phyloP scores from a whole-genome alignment of 2,888 invertebrate genomes.

The Netelia fuscicornis region DNA sequence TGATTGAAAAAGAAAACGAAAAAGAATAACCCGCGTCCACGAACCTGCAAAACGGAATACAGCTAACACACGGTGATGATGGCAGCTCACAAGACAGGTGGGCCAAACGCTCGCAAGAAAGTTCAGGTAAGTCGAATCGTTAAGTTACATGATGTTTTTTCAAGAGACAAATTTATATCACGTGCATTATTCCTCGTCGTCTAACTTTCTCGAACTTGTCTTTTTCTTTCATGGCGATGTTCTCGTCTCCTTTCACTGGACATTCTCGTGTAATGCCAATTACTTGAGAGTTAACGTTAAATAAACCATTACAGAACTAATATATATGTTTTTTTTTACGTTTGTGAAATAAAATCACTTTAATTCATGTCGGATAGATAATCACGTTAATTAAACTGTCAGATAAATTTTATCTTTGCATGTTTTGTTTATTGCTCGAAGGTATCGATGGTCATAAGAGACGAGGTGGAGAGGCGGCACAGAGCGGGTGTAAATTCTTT shows the following conservation, averaged over 20 bases:
- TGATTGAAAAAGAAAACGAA: constrained; percentile 1
- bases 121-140: constrained; percentile 84
- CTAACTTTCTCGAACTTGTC: neutral
- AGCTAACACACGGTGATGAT: constrained; percentile 74
- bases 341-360: no score
- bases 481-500: constrained; percentile 98
- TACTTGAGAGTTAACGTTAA: no score
- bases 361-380: no score
- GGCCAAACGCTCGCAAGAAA: constrained; percentile 86
- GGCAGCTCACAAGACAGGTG: constrained; percentile 85
- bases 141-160: neutral
- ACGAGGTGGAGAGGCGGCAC: constrained; percentile 97
- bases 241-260: no score
- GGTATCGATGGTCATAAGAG: constrained; percentile 99
- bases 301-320: no score
- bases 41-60: constrained; percentile 31
- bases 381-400: no score
- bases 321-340: no score
- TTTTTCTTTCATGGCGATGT: neutral
- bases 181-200: neutral
- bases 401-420: neutral
- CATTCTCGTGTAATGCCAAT: no score
- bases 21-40: constrained; percentile 16
- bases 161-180: no score
- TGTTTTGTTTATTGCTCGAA: constrained; percentile 81